Percentiles rank a stretch among this genome's conserved stretches.
Conservation (phyloP, 2,113 vertebrate genomes). For the Cromileptes altivelis region DNA sequence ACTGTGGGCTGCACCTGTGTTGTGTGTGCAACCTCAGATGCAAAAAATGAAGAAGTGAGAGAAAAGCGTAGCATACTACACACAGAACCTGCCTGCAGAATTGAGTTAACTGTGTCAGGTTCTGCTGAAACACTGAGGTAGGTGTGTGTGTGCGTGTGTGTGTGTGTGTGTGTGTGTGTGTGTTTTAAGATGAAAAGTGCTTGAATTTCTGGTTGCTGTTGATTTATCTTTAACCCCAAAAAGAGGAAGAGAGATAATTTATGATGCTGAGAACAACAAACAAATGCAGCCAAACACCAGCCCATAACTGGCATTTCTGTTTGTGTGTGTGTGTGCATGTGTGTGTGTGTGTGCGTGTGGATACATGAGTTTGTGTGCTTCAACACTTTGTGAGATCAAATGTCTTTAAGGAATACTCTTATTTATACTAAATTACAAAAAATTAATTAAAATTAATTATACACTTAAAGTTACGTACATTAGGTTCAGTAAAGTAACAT, state of each 20-base stretch:
- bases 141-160: slow-evolving; percentile 1
- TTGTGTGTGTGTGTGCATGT: background rate
- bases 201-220: slow-evolving; percentile 18
- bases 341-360: background rate
- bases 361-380: background rate
- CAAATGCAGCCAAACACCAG: background rate
- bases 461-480: no score
- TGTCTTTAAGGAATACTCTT: no score
- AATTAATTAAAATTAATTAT: no score
- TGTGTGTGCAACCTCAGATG: slow-evolving; percentile 45
- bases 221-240: slow-evolving; percentile 53
- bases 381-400: no score
- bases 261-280: slow-evolving; percentile 7
- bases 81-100: slow-evolving; percentile 44
- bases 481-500: no score
- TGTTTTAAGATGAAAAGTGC: slow-evolving; percentile 8
- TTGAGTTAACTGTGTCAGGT: slow-evolving; percentile 45
- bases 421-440: no score
- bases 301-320: background rate
- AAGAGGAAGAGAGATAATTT: slow-evolving; percentile 52
- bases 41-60: slow-evolving; percentile 75
- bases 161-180: background rate
- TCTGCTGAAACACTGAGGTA: slow-evolving; percentile 43
- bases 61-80: slow-evolving; percentile 22
- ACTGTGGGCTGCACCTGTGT: slow-evolving; percentile 68